Percentiles rank a stretch among this genome's conserved stretches.
phyloP scores from a whole-genome alignment of 2,113 vertebrate species.

The Sorex araneus region DNA sequence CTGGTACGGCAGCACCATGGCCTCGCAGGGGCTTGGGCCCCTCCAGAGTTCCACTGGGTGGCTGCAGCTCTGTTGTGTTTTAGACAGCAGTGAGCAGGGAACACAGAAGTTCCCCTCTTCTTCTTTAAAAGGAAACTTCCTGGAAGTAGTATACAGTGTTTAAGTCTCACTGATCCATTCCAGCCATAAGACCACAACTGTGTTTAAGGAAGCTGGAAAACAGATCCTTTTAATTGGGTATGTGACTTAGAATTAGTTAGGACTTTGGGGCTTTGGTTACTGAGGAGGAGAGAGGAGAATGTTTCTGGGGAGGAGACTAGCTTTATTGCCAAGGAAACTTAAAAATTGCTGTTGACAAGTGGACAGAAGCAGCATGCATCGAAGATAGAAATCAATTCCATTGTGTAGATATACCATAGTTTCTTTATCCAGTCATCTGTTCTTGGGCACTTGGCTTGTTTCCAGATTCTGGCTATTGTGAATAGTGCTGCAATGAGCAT shows the following conservation, averaged over 20 bases:
- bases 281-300: background rate
- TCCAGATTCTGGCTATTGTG: too few species aligned
- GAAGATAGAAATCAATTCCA: background rate
- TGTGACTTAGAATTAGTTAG: background rate
- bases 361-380: background rate
- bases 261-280: background rate
- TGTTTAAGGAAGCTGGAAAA: background rate
- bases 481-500: too few species aligned
- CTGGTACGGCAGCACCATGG: background rate
- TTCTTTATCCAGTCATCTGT: too few species aligned
- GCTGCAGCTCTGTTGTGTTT: background rate
- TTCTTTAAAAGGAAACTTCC: conserved; percentile 44
- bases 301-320: background rate
- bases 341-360: background rate
- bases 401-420: too few species aligned
- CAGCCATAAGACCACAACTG: background rate
- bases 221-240: background rate
- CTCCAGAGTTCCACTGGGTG: background rate
- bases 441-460: too few species aligned
- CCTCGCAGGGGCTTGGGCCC: too few species aligned
- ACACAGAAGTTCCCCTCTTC: background rate
- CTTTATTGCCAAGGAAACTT: conserved; percentile 20
- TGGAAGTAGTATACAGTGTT: background rate
- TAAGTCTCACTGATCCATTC: background rate
- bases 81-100: background rate